Conservation (phyloP, 1,140 invertebrate genomes). For the Branchinecta lindahli region DNA sequence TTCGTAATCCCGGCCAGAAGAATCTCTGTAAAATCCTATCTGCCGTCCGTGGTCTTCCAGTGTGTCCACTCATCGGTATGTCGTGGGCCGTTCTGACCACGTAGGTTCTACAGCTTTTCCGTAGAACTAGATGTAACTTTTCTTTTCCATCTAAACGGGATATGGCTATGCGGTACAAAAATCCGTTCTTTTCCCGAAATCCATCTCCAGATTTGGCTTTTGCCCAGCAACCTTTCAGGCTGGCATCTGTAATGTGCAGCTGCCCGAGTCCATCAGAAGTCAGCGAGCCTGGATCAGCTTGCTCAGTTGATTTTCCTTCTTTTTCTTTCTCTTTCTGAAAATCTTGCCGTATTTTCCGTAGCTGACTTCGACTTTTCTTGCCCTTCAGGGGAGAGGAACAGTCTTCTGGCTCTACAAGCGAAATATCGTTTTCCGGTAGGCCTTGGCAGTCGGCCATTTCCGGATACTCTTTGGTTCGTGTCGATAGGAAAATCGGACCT, state of each 20-base stretch:
- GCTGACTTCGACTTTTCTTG: too few species aligned
- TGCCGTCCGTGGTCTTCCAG: background rate
- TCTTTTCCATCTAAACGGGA: background rate
- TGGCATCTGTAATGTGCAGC: background rate
- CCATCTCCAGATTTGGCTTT: background rate
- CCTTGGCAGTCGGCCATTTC: background rate
- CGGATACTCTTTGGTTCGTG: background rate
- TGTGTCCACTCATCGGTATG: background rate
- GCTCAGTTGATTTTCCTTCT: background rate
- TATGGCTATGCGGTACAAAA: background rate
- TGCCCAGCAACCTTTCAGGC: background rate
- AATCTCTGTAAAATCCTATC: background rate
- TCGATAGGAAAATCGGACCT: background rate
- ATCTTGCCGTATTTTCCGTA: background rate
- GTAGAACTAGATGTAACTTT: background rate
- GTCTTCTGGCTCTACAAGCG: background rate
- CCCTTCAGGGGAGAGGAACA: too few species aligned
- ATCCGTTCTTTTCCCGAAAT: background rate
- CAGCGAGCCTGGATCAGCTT: background rate
- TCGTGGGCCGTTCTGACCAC: background rate
- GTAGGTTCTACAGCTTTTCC: background rate
- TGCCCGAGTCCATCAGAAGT: background rate
- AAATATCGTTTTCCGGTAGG: constrained; percentile 1
- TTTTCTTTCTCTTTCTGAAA: background rate
- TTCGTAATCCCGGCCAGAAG: background rate